Base-by-base conservation (phyloP, 2,113 vertebrate genomes). In the Petrocephalus zakoni region DNA sequence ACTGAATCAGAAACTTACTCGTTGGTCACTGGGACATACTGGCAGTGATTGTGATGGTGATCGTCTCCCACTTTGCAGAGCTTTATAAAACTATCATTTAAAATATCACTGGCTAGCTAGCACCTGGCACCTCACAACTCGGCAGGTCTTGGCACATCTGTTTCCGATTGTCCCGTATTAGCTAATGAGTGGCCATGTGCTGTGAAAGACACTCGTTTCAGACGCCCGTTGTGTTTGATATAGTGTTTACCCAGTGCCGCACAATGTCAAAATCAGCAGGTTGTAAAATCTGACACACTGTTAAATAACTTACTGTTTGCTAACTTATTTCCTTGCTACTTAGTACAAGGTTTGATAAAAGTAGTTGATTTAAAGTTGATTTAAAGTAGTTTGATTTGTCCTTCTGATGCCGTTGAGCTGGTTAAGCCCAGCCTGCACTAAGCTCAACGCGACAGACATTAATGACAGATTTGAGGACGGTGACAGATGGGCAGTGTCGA, bases 401-500 rank as follows among this genome's bases (percentile, higher is more conserved):
- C 15, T 58, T 52, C 37, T 88, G 22, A 84, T 8, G 37, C 34
- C 4, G 25, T 52, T 34, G 81, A 72, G 25, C 51, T 55, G 85
- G 52, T 90, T 75, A 88, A 89, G 90, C 88, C 85, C 90, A 89
- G 90, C 90, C 90, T 89, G 87, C 87, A 25, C 84, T 89, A 88
- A 90, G 92, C 92, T 89, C 89, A 89, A 89, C 90, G 88, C 88
- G 90, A 90, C 89, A 85, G 91, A 72, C 85, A 17, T 88, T 58
- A 42, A 58, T 22, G 84, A 88, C 89, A 64, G 88, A 91, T 90
- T 89, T 90, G 91, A 89, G 90, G 91, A 89, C 61, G 88, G 81
- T 88, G 90, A 90, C 92, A 92, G 91, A 91, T 92, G 91, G 92
- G 90, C 56, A 15, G 88, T 64, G 91, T 89, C 86, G 90, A 89